Evolutionary conservation across 2,113 vertebrate species (phyloP).

Genomic region (Zapus hudsonius): DNA sequence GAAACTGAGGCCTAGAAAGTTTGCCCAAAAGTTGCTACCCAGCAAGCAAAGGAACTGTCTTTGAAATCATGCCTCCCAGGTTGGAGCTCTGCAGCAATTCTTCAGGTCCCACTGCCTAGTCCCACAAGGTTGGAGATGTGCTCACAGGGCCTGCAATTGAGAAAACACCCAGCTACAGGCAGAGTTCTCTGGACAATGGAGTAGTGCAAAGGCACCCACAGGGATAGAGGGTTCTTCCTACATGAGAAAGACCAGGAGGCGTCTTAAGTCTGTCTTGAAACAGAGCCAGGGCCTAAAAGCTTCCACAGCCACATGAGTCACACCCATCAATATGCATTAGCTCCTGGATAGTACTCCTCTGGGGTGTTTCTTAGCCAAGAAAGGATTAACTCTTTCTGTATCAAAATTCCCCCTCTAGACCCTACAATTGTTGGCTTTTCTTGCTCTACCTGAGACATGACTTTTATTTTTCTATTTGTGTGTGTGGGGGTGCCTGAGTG

Average conservation of each 20-base stretch:
- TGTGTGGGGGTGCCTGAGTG: no score
- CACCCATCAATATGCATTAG: slow-evolving; percentile 80
- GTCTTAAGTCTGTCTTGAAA: slow-evolving; percentile 82
- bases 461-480: no score
- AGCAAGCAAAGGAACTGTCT: background rate
- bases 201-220: background rate
- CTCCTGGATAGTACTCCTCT: slow-evolving; percentile 69
- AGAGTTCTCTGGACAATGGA: background rate
- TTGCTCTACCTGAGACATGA: background rate
- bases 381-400: slow-evolving; percentile 75
- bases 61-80: background rate
- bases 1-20: background rate
- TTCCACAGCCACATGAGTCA: slow-evolving; percentile 79
- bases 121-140: no score
- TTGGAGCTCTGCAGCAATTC: no score
- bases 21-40: background rate
- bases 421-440: background rate
- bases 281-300: slow-evolving; percentile 84
- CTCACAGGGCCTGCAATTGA: background rate
- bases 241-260: slow-evolving; percentile 73
- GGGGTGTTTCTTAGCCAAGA: slow-evolving; percentile 58
- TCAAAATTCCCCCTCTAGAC: background rate
- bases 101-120: background rate
- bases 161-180: background rate
- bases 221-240: slow-evolving; percentile 66